Base-by-base conservation (phyloP, 2,113 vertebrate species). In the Oryzias melastigma region DNA sequence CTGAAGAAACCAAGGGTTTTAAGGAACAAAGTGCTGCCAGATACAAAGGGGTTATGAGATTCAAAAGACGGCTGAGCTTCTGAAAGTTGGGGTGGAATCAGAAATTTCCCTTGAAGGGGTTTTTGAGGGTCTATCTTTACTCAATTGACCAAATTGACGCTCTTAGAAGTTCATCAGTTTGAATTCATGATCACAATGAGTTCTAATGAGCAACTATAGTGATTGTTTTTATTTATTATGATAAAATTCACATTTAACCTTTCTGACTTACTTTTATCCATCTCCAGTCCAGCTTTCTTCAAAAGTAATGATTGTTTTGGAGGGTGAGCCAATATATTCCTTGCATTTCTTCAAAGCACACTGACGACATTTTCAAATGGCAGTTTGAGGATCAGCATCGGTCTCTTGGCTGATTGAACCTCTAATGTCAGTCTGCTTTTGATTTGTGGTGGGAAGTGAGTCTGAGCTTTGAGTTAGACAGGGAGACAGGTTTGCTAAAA, bases 341-440 rank as follows among this genome's bases (percentile, higher is more conserved):
- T 80, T 27, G 10, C 5, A 5, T 49, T 3, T 40, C 6, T 20
- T 82, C 62, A 48, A 62, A 58, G 49, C 71, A 62, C 27, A 42
- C 52, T 29, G 58, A 46, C 49, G 29, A 74, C 73, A 80, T 83
- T 85, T 84, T 73, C 64, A 81, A 76, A 85, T 47, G 68, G 75
- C 73, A 68, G 66, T 74, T 83, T 78, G 75, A 57, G 66, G 73
- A 84, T 75, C 83, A 49, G 52, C 52, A 3, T 73, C 64, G 63
- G 72, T 83, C 69, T 71, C 18, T 57, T 42, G 22, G 73, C 82
- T 71, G 83, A 84, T 72, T 82, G 80, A 85, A 80, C 70, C 44
- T 55, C 58, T 78, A 80, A 71, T 83, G 75, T 81, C 85, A 76
- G 68, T 52, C 49, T 71, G 44, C 68, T 71, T 83, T 73, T 75